Percentiles rank a stretch among this genome's conserved stretches.
phyloP scores from a whole-genome alignment of 2,888 invertebrate genomes.

The Lissocephala sabroskyi region DNA sequence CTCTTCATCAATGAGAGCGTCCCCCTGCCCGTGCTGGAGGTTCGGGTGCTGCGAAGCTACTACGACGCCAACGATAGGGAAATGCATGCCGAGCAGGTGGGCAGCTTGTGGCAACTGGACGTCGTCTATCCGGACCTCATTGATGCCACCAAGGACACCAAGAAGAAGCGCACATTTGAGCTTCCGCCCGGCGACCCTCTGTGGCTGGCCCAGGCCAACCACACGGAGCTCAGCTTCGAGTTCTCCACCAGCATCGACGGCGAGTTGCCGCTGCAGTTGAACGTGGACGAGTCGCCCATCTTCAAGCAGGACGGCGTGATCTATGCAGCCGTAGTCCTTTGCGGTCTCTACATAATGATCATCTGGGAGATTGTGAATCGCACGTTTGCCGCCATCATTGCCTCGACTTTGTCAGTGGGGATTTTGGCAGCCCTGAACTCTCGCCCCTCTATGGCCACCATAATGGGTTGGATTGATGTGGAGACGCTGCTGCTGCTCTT shows the following conservation, averaged over 20 bases:
- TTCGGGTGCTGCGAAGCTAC: slow-evolving; percentile 55
- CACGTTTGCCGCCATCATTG: slow-evolving; percentile 83
- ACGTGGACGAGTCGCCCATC: slow-evolving; percentile 79
- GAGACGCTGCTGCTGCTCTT: slow-evolving; percentile 81
- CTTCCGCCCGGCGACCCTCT: slow-evolving; percentile 40
- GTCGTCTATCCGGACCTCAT: slow-evolving; percentile 64
- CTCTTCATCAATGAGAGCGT: slow-evolving; percentile 36
- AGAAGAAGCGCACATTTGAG: slow-evolving; percentile 67
- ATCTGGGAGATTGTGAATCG: slow-evolving; percentile 83
- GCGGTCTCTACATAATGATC: slow-evolving; percentile 84
- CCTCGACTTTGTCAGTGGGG: slow-evolving; percentile 81
- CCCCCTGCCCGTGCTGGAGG: slow-evolving; percentile 47
- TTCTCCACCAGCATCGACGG: slow-evolving; percentile 62
- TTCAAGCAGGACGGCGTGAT: slow-evolving; percentile 80
- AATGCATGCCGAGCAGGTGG: slow-evolving; percentile 49
- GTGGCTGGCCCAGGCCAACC: slow-evolving; percentile 35
- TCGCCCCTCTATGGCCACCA: slow-evolving; percentile 79
- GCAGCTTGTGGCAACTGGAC: slow-evolving; percentile 62
- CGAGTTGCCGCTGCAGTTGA: slow-evolving; percentile 74
- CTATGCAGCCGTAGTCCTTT: slow-evolving; percentile 81
- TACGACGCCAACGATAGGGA: slow-evolving; percentile 47
- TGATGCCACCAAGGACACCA: slow-evolving; percentile 73
- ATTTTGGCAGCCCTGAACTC: slow-evolving; percentile 80
- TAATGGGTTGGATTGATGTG: slow-evolving; percentile 84
- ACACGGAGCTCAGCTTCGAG: slow-evolving; percentile 55